These are phyloP conservation scores for Nephrotoma guestfalica DNA, from an alignment of 2,888 invertebrate genomes.

Conservation along the genomic window DNA sequence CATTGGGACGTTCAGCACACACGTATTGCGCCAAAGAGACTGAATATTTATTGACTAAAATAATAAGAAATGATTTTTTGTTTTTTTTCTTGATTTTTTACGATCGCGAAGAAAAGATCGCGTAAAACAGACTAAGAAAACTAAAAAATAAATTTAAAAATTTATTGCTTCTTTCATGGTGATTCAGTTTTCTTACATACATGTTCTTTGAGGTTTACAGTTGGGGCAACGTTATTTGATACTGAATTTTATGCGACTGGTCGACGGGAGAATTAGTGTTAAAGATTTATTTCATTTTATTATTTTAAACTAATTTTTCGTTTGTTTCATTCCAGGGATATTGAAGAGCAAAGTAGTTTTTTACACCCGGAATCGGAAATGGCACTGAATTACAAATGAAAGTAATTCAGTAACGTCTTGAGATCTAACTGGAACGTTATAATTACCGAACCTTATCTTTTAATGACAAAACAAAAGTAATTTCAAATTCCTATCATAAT, in stretches of 20 bases:
- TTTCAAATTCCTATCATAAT: too few relatives aligned
- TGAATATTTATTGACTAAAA: slow-evolving; percentile 7
- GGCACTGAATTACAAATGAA: too few relatives aligned
- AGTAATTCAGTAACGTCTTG: too few relatives aligned
- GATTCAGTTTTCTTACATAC: neutral
- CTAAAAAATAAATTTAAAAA: neutral
- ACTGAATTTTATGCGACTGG: neutral
- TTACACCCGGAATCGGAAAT: too few relatives aligned
- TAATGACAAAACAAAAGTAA: too few relatives aligned
- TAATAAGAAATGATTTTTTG: neutral
- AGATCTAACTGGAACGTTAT: too few relatives aligned
- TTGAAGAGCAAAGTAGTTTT: too few relatives aligned
- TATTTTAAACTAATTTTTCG: neutral
- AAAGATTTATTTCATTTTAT: too few relatives aligned
- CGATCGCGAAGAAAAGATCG: slow-evolving; percentile 2
- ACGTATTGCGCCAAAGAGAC: slow-evolving; percentile 24
- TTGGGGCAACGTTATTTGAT: neutral
- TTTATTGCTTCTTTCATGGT: neutral
- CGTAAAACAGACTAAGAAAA: neutral
- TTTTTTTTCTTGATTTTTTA: neutral
- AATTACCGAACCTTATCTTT: too few relatives aligned
- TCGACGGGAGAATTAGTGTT: too few relatives aligned
- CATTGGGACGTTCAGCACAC: slow-evolving; percentile 18
- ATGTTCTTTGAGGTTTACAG: neutral
- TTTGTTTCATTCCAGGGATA: neutral